These are phyloP conservation scores for Bombus picipes DNA, from an alignment of 1,140 invertebrate species.

Conservation along the genomic window DNA sequence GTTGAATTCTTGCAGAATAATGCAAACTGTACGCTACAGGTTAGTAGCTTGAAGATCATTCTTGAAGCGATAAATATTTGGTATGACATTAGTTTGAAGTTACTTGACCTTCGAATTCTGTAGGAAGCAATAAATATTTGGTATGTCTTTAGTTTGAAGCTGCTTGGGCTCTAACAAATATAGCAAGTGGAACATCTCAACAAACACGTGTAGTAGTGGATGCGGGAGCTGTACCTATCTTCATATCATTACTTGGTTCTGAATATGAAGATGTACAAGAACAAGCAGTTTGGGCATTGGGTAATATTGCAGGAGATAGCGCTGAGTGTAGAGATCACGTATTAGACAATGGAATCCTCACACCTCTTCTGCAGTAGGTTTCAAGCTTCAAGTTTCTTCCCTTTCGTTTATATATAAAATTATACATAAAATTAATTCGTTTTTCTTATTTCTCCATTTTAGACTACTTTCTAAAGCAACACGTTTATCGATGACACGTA, in stretches of 20 bases:
- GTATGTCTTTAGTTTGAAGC: slow-evolving; percentile 93
- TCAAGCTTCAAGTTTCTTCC: not conserved
- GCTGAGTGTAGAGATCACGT: slow-evolving; percentile 96
- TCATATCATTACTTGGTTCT: slow-evolving; percentile 91
- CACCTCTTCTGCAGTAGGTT: slow-evolving; percentile 93
- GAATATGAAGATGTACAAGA: slow-evolving; percentile 97
- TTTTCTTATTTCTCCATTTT: slow-evolving; percentile 65
- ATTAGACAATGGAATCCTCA: slow-evolving; percentile 91
- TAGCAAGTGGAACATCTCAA: slow-evolving; percentile 97
- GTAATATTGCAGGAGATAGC: slow-evolving; percentile 98
- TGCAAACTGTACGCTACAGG: slow-evolving; percentile 92
- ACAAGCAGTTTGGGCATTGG: slow-evolving; percentile 97
- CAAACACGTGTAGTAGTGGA: slow-evolving; percentile 97
- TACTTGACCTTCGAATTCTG: slow-evolving; percentile 87
- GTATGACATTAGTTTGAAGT: slow-evolving; percentile 92
- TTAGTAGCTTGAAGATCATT: slow-evolving; percentile 74
- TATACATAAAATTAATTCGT: not conserved
- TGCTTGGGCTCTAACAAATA: slow-evolving; percentile 98
- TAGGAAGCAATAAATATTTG: not conserved
- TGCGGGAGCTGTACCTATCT: slow-evolving; percentile 95
- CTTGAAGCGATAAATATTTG: not conserved
- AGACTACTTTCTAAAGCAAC: slow-evolving; percentile 92
- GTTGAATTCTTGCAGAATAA: slow-evolving; percentile 95
- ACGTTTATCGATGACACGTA: slow-evolving; percentile 95
- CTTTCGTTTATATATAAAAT: not conserved